Evolutionary conservation across 2,888 invertebrate species (phyloP).

Genomic region (Trisateles emortualis): DNA sequence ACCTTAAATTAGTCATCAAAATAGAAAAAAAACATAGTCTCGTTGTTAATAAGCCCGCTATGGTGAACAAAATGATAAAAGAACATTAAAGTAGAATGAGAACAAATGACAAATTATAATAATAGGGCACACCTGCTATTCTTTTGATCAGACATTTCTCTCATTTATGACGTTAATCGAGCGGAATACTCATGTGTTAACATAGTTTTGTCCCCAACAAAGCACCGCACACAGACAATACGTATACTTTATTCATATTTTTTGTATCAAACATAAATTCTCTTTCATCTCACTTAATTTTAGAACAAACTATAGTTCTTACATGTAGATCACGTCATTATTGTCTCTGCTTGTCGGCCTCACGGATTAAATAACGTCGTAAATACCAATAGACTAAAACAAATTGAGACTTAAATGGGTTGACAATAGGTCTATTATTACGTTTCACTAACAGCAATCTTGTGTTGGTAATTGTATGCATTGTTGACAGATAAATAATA

Average conservation of each 20-base stretch:
- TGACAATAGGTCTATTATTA: slow-evolving; percentile 45
- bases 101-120: slow-evolving; percentile 84
- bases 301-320: slow-evolving; percentile 84
- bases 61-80: slow-evolving; percentile 69
- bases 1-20: slow-evolving; percentile 57
- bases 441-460: slow-evolving; percentile 37
- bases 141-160: slow-evolving; percentile 86
- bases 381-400: slow-evolving; percentile 30
- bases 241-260: slow-evolving; percentile 79
- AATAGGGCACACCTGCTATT: slow-evolving; percentile 85
- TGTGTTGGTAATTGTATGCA: slow-evolving; percentile 61
- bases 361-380: slow-evolving; percentile 53
- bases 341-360: slow-evolving; percentile 74
- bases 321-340: slow-evolving; percentile 83
- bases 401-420: slow-evolving; percentile 54
- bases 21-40: slow-evolving; percentile 53
- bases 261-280: slow-evolving; percentile 82
- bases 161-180: slow-evolving; percentile 86
- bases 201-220: slow-evolving; percentile 80
- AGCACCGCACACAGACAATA: slow-evolving; percentile 80
- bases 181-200: slow-evolving; percentile 81
- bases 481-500: slow-evolving; percentile 83
- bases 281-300: slow-evolving; percentile 85
- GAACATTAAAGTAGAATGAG: slow-evolving; percentile 71
- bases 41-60: slow-evolving; percentile 66